A percentile compares a stretch with the other conserved stretches of the same genome.
Conservation (phyloP, 2,797 vertebrate species). For the Enteromius anoplus region DNA sequence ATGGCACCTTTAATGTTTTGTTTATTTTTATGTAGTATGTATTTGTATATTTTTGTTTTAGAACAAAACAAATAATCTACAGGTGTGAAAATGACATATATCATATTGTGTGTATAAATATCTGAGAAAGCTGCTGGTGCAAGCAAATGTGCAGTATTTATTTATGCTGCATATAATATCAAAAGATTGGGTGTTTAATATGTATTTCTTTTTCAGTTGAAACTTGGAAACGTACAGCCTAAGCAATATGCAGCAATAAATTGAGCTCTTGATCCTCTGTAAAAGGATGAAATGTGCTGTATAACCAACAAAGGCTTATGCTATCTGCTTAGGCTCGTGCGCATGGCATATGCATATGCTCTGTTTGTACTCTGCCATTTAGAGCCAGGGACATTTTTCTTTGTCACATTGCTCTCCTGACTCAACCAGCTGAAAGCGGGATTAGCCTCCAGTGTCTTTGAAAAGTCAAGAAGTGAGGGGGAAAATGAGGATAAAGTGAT, state of each 20-base stretch:
- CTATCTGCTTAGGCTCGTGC: constrained; percentile 32
- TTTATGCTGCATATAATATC: constrained; percentile 8
- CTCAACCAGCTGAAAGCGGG: constrained; percentile 43
- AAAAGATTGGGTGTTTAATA: not conserved
- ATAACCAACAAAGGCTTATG: constrained; percentile 36
- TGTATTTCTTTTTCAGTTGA: not conserved
- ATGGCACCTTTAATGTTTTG: no score
- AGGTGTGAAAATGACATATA: not conserved
- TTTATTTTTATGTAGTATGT: not conserved
- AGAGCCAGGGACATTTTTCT: constrained; percentile 45
- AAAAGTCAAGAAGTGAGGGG: constrained; percentile 41
- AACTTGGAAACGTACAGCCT: not conserved
- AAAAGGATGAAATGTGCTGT: constrained; percentile 40
- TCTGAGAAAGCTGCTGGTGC: not conserved
- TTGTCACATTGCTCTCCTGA: constrained; percentile 41
- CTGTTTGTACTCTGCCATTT: constrained; percentile 41
- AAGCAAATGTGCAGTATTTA: not conserved
- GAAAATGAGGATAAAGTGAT: constrained; percentile 38
- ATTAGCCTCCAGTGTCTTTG: constrained; percentile 49
- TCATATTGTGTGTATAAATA: not conserved
- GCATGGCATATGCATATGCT: constrained; percentile 34
- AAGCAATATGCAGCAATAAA: constrained; percentile 31
- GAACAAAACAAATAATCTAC: not conserved
- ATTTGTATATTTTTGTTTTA: not conserved
- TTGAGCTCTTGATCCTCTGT: constrained; percentile 36